A percentile compares a stretch with the other conserved stretches of the same genome.
Evolutionary conservation across 2,797 vertebrate genomes (phyloP).

Genomic region (Anguilla pacifica): DNA sequence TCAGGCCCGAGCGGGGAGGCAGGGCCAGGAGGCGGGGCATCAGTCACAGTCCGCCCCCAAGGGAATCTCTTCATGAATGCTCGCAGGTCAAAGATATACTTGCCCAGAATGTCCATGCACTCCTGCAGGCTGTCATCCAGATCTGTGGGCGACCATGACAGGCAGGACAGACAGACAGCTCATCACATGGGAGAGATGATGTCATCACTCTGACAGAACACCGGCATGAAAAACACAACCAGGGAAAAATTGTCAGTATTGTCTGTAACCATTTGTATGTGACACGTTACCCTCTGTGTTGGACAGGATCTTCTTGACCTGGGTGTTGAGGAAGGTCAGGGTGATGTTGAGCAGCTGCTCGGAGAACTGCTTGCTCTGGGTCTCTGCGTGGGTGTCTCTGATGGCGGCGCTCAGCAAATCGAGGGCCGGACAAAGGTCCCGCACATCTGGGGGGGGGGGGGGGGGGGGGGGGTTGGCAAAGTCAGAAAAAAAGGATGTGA

Average conservation of each 20-base stretch:
- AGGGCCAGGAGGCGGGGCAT: not conserved
- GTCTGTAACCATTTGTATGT: not conserved
- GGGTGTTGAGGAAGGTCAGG: constrained; percentile 82
- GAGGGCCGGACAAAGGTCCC: constrained; percentile 84
- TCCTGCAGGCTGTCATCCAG: constrained; percentile 72
- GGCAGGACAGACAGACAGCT: not conserved
- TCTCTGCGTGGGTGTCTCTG: constrained; percentile 83
- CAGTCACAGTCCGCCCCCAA: constrained; percentile 45
- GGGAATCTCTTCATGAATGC: constrained; percentile 85
- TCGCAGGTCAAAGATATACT: constrained; percentile 82
- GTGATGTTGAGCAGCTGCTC: constrained; percentile 91
- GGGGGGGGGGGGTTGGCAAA: constrained; percentile 13
- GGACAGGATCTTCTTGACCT: constrained; percentile 78
- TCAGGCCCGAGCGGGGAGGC: constrained; percentile 34
- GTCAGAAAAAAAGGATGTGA: not conserved
- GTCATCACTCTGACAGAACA: not conserved
- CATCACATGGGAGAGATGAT: not conserved
- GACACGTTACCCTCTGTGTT: constrained; percentile 66
- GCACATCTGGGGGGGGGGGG: constrained; percentile 69
- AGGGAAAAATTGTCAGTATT: not conserved
- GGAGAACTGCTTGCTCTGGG: constrained; percentile 90
- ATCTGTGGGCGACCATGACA: constrained; percentile 63
- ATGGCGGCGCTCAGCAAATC: constrained; percentile 85
- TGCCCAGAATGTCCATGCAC: constrained; percentile 78
- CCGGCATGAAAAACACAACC: not conserved